Base-by-base conservation (phyloP, 1,140 invertebrate species). In the Dinoponera quadriceps region DNA sequence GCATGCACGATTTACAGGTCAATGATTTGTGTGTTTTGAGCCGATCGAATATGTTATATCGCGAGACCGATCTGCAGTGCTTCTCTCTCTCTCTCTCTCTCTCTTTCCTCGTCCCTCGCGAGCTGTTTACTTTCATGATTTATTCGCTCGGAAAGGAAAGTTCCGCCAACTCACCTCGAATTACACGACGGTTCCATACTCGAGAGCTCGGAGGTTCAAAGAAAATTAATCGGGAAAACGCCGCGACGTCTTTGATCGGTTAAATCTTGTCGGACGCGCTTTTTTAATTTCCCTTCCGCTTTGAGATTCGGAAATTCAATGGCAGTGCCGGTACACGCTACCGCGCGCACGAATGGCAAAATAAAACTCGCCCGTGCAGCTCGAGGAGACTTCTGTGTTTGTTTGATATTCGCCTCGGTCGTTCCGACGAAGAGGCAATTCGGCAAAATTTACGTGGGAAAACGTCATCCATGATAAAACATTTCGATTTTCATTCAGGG, bases 91-190 rank as follows among this genome's bases (percentile, higher is more conserved):
- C 33, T 33, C 7, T 2, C 33, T 11, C 11, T 0, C 38, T 9
- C 7, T 9, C 38, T 9, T 0, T 9, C 38, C 38, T 9, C 38
- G 0, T 9, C 38, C 38, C 49, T 57, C 22, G 18, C 3, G 44
- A 65, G 9, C 16, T 54, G 51, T 77, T 77, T 77, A 20, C 22
- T 77, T 77, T 51, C 27, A 11, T 69, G 62, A 66, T 66, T 66
- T 77, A 55, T 66, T 77, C 5, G 7, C 14, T 48, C 14, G n/a
- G 25, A 69, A 69, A 57, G 44, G 11, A 11, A 57, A 80, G 13
- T 48, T 59, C 22, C 27, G 18, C 16, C n/a, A 59, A 80, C 33
- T 80, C 14, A 7, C 14, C 14, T 69, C 18, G 51, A 48, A 18
- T 69, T 29, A 65, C 44, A 48, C 66, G 11, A 77, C 0, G 18